Evolutionary conservation across 2,888 invertebrate species (phyloP).

Genomic region (Ophonus ardosiacus): DNA sequence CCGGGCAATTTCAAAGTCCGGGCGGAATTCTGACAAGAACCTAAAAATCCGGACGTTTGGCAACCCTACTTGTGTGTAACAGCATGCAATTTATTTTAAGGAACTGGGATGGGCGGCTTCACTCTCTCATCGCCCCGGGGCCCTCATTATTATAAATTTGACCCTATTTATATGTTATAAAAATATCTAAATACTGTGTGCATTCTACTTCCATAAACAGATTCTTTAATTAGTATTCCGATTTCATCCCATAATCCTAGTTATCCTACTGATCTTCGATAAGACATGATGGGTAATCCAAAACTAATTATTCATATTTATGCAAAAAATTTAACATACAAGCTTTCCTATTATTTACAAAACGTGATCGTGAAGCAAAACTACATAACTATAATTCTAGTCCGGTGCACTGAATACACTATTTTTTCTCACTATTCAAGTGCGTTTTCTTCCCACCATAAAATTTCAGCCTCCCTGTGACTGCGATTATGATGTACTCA

Average conservation of each 20-base stretch:
- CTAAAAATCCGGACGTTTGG: too few species aligned
- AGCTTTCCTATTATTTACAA: slow-evolving; percentile 23
- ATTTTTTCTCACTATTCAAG: slow-evolving; percentile 39
- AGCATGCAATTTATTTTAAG: too few species aligned
- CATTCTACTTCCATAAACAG: too few species aligned
- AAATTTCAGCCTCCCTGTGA: slow-evolving; percentile 16
- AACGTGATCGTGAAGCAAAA: slow-evolving; percentile 29
- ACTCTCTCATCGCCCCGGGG: too few species aligned
- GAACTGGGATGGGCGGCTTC: too few species aligned
- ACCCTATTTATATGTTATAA: too few species aligned
- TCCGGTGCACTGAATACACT: slow-evolving; percentile 6
- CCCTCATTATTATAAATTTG: too few species aligned
- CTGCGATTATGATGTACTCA: slow-evolving; percentile 24
- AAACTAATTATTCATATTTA: not conserved
- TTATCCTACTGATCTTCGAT: not conserved
- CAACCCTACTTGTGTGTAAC: too few species aligned
- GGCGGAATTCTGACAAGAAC: too few species aligned
- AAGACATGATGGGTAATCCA: not conserved
- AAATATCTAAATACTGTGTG: too few species aligned
- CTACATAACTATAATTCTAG: slow-evolving; percentile 18
- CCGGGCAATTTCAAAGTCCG: too few species aligned
- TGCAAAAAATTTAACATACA: slow-evolving; percentile 5
- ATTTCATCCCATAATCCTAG: not conserved
- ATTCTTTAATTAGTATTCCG: not conserved
- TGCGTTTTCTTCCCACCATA: slow-evolving; percentile 27